phyloP scores from a whole-genome alignment of 2,113 vertebrate species.

The Rhadina sibilatrix region DNA sequence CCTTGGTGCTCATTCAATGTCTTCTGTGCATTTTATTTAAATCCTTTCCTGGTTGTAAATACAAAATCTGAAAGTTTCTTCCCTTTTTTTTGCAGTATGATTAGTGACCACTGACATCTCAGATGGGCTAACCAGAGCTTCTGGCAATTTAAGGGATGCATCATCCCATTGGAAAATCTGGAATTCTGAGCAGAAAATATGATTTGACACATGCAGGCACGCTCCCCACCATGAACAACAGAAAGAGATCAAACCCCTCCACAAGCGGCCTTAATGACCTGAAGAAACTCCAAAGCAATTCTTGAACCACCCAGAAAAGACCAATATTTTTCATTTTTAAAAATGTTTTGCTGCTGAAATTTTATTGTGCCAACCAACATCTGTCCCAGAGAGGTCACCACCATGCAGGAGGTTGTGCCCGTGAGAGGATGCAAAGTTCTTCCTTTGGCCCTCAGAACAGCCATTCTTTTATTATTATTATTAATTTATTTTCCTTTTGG shows the following conservation, averaged over 20 bases:
- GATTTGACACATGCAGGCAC: background rate
- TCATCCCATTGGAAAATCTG: background rate
- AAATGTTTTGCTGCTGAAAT: background rate
- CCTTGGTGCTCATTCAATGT: background rate
- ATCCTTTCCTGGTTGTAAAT: background rate
- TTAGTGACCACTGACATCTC: background rate
- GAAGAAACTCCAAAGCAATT: background rate
- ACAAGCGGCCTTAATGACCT: background rate
- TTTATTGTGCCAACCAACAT: fast-evolving
- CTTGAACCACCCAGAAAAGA: background rate
- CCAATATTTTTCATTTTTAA: background rate
- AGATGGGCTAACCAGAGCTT: background rate
- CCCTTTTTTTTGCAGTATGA: background rate
- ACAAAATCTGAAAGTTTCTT: background rate
- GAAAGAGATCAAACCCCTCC: background rate
- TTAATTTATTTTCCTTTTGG: background rate
- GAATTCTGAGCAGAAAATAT: background rate
- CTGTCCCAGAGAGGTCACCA: background rate
- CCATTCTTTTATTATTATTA: background rate
- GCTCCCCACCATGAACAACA: fast-evolving
- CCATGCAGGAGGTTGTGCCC: background rate
- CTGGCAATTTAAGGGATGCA: background rate
- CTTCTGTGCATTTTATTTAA: background rate
- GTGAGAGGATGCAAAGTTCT: background rate
- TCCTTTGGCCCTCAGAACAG: background rate